Evolutionary conservation across 2,797 vertebrate species (phyloP).

Genomic region (Lerista edwardsae): DNA sequence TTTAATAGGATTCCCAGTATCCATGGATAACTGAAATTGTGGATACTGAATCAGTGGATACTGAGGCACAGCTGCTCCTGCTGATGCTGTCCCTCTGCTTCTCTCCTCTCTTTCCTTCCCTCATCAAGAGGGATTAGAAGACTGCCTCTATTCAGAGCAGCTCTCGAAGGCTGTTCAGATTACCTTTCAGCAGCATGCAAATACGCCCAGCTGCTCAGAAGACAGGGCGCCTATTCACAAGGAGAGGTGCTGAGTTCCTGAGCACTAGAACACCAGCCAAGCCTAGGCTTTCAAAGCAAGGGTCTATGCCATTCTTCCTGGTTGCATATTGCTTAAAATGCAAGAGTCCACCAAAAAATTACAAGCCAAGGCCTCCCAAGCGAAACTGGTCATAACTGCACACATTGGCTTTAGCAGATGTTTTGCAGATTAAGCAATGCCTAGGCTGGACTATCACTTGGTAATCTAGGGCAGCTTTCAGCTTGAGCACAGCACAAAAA

Average conservation of each 20-base stretch:
- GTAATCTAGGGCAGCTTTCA: no score
- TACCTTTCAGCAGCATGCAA: neutral
- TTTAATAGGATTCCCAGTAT: no score
- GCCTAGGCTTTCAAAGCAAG: neutral
- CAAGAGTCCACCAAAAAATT: neutral
- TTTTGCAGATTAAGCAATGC: no score
- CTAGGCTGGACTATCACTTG: no score
- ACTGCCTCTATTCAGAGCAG: neutral
- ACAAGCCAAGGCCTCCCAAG: no score
- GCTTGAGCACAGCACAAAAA: no score
- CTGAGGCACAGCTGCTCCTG: no score
- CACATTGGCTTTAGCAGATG: no score
- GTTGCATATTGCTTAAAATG: neutral
- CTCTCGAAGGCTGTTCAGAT: neutral
- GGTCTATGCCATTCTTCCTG: neutral
- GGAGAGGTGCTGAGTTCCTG: neutral
- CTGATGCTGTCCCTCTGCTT: neutral
- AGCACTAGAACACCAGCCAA: neutral
- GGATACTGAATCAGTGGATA: no score
- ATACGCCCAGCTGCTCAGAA: neutral
- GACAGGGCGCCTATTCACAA: neutral
- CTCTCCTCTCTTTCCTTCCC: neutral
- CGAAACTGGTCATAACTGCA: no score
- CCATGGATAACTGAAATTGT: no score
- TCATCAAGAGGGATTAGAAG: neutral